Percentiles rank a stretch among this genome's conserved stretches.
Conservation (phyloP, 1,140 invertebrate species). For the Drosophila nannoptera region DNA sequence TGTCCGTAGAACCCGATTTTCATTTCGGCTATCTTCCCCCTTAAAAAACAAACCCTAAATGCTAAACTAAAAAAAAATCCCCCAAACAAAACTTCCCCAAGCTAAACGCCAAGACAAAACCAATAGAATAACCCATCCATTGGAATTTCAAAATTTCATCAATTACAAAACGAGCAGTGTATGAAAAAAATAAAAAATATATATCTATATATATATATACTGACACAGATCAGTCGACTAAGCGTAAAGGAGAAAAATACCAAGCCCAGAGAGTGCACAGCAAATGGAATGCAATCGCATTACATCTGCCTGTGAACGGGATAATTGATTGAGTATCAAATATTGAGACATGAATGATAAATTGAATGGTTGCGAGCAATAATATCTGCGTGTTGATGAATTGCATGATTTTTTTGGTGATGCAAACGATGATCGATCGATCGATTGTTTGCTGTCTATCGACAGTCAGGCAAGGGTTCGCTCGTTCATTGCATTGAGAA, state of each 20-base stretch:
- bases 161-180: conserved; percentile 22
- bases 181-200: conserved; percentile 18
- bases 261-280: conserved; percentile 59
- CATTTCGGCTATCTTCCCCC: conserved; percentile 10
- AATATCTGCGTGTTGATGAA: conserved; percentile 79
- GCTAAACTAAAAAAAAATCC: conserved; percentile 19
- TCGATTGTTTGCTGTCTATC: conserved; percentile 48
- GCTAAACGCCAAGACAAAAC: conserved; percentile 64
- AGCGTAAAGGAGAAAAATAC: conserved; percentile 34
- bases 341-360: conserved; percentile 27
- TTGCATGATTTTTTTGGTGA: conserved; percentile 78
- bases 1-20: conserved; percentile 15
- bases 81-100: conserved; percentile 19
- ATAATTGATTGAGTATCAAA: conserved; percentile 43
- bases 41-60: background rate
- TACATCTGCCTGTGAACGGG: conserved; percentile 28
- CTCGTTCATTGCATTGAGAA: conserved; percentile 74
- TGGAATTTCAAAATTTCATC: conserved; percentile 66
- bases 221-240: conserved; percentile 5
- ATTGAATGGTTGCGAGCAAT: conserved; percentile 79
- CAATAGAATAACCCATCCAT: conserved; percentile 78
- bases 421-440: conserved; percentile 77
- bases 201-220: too few species aligned
- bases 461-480: conserved; percentile 59
- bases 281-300: conserved; percentile 39